Conservation (phyloP, 2,888 invertebrate genomes). For the Idaea dimidiata region DNA sequence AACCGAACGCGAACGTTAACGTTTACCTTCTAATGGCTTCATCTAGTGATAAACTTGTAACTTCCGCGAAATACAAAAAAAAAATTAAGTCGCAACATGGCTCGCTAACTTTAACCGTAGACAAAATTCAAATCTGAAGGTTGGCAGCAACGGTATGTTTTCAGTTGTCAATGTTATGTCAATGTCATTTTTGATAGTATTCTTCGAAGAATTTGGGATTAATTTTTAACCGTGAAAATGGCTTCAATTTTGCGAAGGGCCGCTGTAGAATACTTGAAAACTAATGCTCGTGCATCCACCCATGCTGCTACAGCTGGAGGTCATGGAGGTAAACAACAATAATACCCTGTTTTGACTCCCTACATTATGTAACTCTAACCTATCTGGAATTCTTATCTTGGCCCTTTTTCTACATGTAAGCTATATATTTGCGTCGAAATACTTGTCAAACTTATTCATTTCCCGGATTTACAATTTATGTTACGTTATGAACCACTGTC, state of each 20-base stretch:
- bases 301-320: slow-evolving; percentile 71
- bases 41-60: no score
- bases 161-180: not conserved
- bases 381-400: slow-evolving; percentile 47
- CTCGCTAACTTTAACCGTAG: not conserved
- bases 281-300: slow-evolving; percentile 62
- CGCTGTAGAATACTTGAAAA: slow-evolving; percentile 69
- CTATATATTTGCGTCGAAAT: not conserved
- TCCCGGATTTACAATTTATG: not conserved
- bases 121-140: not conserved
- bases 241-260: slow-evolving; percentile 70
- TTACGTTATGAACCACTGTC: not conserved
- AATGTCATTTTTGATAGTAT: slow-evolving; percentile 19
- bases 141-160: not conserved
- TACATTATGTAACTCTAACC: slow-evolving; percentile 76
- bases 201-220: slow-evolving; percentile 2
- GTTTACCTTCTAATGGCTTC: no score
- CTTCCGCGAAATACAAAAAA: no score
- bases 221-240: slow-evolving; percentile 50
- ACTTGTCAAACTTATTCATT: not conserved
- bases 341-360: slow-evolving; percentile 22
- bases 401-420: slow-evolving; percentile 8
- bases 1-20: no score
- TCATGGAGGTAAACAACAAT: slow-evolving; percentile 59
- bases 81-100: not conserved